Base-by-base conservation (phyloP, 1,140 invertebrate species). In the Meloidogyne hapla region DNA sequence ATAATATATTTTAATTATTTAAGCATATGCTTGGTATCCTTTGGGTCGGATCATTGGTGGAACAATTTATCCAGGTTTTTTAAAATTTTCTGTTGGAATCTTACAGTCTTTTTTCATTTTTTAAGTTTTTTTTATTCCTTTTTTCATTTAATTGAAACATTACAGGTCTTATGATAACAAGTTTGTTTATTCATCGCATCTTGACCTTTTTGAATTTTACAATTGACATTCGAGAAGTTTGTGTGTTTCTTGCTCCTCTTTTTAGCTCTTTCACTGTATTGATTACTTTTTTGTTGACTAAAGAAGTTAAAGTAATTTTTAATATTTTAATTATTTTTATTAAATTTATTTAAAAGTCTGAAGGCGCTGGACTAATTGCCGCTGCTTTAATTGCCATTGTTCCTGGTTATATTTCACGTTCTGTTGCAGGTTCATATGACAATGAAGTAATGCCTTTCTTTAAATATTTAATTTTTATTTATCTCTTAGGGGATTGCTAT, bases 371-470 rank as follows among this genome's bases (percentile, higher is more conserved):
- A 26, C 88, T 99, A 3, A 96, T 99, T 90, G 96, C 97, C 28
- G 96, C 96, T 10, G 97, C 94, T 88, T 98, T 99, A 86, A 99
- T 99, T 81, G 94, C 96, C 21, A 98, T 99, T 83, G 94, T 98
- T 42, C 96, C 96, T 68, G 97, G 97, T 63, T 99, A 99, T 88
- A 99, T 98, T 79, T 96, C 94, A 85, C 90, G 96, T 78, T 99
- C 96, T 1, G 97, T 99, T 42, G 96, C 96, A 76, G 96, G 97
- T n/a, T 97, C 94, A 85, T 99, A 99, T 89, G 97, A 99, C 85
- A 99, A 99, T 89, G 97, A 99, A 33, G 69, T 76, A 10, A 56
- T 23, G 23, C 4, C 62, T 26, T 42, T 10, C 2, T 21, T 26
- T 1, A 6, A 56, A n/a, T 42, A 15, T 23, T 56, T 21, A 23